These are phyloP conservation scores for Helicoverpa assulta DNA, from an alignment of 2,888 invertebrate species.

Conservation along the genomic window DNA sequence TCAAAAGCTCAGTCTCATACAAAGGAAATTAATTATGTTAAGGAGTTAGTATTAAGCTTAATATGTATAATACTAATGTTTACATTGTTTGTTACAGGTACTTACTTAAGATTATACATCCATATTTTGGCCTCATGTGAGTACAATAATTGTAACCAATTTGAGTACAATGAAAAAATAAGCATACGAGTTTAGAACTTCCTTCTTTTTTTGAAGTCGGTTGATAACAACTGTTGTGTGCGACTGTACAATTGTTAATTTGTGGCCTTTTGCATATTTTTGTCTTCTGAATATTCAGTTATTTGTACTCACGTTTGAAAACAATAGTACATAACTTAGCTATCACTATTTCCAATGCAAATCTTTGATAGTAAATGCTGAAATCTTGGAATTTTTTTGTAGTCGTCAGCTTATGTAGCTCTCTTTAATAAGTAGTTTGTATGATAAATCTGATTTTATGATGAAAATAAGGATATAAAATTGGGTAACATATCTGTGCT, in stretches of 20 bases:
- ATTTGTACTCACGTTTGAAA: constrained; percentile 33
- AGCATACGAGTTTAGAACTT: no score
- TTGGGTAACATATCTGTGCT: no score
- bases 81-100: constrained; percentile 50
- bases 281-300: constrained; percentile 36
- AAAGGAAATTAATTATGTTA: constrained; percentile 1
- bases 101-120: constrained; percentile 24
- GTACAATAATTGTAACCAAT: constrained; percentile 19
- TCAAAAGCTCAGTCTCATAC: background rate
- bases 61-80: constrained; percentile 26
- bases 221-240: constrained; percentile 27
- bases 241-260: constrained; percentile 13
- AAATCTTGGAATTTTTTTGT: background rate
- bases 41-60: background rate
- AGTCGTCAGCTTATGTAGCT: background rate
- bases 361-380: constrained; percentile 21
- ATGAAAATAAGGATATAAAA: background rate
- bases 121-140: constrained; percentile 19
- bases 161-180: background rate
- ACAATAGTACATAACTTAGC: constrained; percentile 33
- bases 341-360: constrained; percentile 31
- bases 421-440: background rate
- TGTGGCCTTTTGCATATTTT: constrained; percentile 29
- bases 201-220: no score
- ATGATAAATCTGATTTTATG: background rate